phyloP scores from a whole-genome alignment of 2,113 vertebrate genomes.

The Bostrychus sinensis region DNA sequence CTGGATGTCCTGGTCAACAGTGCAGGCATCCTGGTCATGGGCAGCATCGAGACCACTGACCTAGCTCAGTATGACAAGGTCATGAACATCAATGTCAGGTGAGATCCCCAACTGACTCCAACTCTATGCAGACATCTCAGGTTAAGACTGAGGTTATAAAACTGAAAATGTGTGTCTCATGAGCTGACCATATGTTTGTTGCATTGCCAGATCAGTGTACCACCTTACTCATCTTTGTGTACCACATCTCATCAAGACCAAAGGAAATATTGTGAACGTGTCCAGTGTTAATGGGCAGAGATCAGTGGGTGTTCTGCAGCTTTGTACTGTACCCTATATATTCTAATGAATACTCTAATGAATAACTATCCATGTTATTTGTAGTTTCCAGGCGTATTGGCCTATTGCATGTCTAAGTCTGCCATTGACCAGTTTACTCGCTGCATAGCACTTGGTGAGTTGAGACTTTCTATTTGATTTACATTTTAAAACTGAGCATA shows the following conservation, averaged over 20 bases:
- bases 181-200: not conserved
- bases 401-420: slow-evolving; percentile 85
- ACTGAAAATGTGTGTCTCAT: not conserved
- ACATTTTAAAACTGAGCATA: no score
- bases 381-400: slow-evolving; percentile 82
- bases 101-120: not conserved
- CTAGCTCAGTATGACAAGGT: slow-evolving; percentile 80
- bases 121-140: not conserved
- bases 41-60: slow-evolving; percentile 78
- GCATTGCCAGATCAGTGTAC: slow-evolving; percentile 73
- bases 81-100: slow-evolving; percentile 85
- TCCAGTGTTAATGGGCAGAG: slow-evolving; percentile 85
- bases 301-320: slow-evolving; percentile 72
- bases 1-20: slow-evolving; percentile 83
- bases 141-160: not conserved
- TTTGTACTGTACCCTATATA: not conserved
- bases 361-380: slow-evolving; percentile 5
- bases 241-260: slow-evolving; percentile 81
- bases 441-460: slow-evolving; percentile 80
- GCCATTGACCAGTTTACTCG: slow-evolving; percentile 85
- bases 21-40: slow-evolving; percentile 82
- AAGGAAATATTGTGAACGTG: slow-evolving; percentile 82
- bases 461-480: not conserved
- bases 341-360: not conserved
- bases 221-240: slow-evolving; percentile 82